These are phyloP conservation scores for Zosterops japonicus DNA, from an alignment of 2,113 vertebrate genomes.

Conservation along the genomic window DNA sequence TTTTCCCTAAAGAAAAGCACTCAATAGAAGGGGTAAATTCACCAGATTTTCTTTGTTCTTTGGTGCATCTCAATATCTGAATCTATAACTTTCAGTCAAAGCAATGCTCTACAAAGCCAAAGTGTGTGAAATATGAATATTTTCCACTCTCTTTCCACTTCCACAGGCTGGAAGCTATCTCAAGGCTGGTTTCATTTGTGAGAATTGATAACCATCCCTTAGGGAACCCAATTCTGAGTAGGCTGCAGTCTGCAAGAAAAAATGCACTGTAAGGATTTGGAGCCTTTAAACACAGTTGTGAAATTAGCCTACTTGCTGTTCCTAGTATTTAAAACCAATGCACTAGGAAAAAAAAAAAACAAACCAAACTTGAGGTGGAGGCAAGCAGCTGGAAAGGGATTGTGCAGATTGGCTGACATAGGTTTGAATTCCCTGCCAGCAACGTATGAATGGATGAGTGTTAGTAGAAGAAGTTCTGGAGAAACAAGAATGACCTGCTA, in stretches of 20 bases:
- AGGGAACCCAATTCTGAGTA: neutral
- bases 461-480: neutral
- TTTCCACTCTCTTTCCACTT: neutral
- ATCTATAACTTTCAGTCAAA: neutral
- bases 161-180: neutral
- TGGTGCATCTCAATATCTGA: neutral
- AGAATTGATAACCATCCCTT: neutral
- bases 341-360: neutral
- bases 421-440: accelerated
- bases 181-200: neutral
- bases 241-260: neutral
- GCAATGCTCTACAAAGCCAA: neutral
- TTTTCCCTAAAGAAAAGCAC: neutral
- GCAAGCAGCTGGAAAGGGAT: neutral
- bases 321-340: neutral
- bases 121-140: neutral
- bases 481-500: neutral
- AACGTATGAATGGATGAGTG: neutral
- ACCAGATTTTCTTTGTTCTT: neutral
- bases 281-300: neutral
- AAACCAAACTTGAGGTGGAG: neutral
- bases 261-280: neutral
- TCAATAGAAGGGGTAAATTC: neutral
- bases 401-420: neutral
- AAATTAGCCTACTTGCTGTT: neutral